Evolutionary conservation across 2,797 vertebrate species (phyloP).

Genomic region (Betta splendens): DNA sequence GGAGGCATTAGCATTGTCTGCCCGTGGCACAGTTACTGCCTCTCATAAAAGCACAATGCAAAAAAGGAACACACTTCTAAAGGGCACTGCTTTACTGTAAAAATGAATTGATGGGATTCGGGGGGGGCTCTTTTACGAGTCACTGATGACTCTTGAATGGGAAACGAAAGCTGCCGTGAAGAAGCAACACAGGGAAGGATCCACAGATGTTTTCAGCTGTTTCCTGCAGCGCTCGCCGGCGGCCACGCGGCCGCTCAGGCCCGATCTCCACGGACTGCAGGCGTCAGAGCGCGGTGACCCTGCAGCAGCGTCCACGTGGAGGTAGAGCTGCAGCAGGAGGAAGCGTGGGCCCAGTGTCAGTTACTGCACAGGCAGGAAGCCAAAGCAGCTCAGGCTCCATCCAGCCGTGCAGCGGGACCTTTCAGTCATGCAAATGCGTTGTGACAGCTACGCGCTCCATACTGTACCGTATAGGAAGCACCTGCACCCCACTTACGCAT

Average conservation of each 20-base stretch:
- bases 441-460: slow-evolving; percentile 26
- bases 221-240: too few relatives aligned
- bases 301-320: slow-evolving; percentile 16
- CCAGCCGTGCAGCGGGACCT: slow-evolving; percentile 23
- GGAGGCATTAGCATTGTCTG: slow-evolving; percentile 65
- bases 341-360: slow-evolving; percentile 59
- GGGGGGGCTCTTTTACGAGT: slow-evolving; percentile 17
- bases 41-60: slow-evolving; percentile 60
- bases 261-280: slow-evolving; percentile 28
- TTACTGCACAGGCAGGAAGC: slow-evolving; percentile 34
- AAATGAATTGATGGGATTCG: slow-evolving; percentile 39
- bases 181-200: slow-evolving; percentile 4
- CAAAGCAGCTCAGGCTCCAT: slow-evolving; percentile 33
- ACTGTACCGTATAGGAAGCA: not conserved
- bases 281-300: slow-evolving; percentile 31
- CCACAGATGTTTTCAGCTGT: slow-evolving; percentile 8
- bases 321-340: slow-evolving; percentile 48
- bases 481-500: not conserved
- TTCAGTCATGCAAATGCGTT: slow-evolving; percentile 33
- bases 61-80: slow-evolving; percentile 52
- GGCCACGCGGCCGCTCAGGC: too few relatives aligned
- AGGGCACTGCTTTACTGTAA: slow-evolving; percentile 40
- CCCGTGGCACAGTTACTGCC: slow-evolving; percentile 60
- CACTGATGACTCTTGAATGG: slow-evolving; percentile 18
- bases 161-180: slow-evolving; percentile 26